A percentile compares a stretch with the other conserved stretches of the same genome.
These are phyloP conservation scores for Caenorhabditis sp. DNA, from an alignment of 2,888 invertebrate genomes.

Conservation along the genomic window DNA sequence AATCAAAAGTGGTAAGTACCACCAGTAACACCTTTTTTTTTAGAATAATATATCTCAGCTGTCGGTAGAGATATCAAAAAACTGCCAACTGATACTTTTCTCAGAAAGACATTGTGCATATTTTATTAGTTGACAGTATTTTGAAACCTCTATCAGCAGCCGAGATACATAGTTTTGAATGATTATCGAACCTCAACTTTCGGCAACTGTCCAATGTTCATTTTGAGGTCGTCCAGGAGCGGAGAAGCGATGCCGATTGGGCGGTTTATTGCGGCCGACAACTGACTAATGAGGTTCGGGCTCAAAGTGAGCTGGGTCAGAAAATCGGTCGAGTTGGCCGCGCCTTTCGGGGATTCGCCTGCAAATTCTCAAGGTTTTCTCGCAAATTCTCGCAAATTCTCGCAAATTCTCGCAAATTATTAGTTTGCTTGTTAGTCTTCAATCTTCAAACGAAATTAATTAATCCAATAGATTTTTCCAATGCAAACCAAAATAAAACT, in stretches of 20 bases:
- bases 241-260: constrained; percentile 43
- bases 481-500: background rate
- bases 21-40: too few species aligned
- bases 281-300: constrained; percentile 42
- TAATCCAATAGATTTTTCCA: too few species aligned
- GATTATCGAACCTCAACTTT: constrained; percentile 35
- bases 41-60: too few species aligned
- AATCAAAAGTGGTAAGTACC: too few species aligned
- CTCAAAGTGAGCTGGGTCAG: constrained; percentile 20
- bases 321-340: constrained; percentile 14
- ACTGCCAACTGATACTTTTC: too few species aligned
- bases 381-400: background rate
- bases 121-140: too few species aligned
- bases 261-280: constrained; percentile 49
- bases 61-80: too few species aligned
- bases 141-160: too few species aligned
- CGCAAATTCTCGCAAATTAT: background rate
- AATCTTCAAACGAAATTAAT: too few species aligned
- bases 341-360: constrained; percentile 53
- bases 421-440: too few species aligned
- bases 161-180: too few species aligned
- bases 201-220: too few species aligned
- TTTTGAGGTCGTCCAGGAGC: constrained; percentile 42
- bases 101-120: background rate
- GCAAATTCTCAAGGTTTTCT: background rate